These are phyloP conservation scores for Oeneis ivallda DNA, from an alignment of 2,888 invertebrate genomes.

Conservation along the genomic window DNA sequence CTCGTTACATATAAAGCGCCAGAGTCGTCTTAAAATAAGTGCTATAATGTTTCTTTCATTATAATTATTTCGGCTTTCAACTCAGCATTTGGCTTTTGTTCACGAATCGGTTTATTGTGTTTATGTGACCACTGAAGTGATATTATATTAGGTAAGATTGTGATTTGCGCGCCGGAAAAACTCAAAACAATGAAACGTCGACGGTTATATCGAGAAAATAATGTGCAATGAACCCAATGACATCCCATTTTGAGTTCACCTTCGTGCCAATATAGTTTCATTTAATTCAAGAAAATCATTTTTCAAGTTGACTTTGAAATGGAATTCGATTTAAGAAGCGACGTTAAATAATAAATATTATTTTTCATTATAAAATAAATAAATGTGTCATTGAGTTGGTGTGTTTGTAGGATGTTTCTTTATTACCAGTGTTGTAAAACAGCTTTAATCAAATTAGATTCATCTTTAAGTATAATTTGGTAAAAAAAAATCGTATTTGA, in stretches of 20 bases:
- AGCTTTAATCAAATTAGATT: no score
- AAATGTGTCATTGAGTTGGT: neutral
- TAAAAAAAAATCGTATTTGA: neutral
- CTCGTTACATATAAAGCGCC: conserved; percentile 48
- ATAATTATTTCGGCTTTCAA: conserved; percentile 73
- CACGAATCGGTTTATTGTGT: conserved; percentile 65
- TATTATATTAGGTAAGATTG: conserved; percentile 75
- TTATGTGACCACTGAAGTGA: conserved; percentile 72
- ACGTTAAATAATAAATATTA: neutral
- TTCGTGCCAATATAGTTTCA: neutral
- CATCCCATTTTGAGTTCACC: conserved; percentile 51
- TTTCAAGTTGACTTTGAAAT: neutral
- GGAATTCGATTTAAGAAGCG: neutral
- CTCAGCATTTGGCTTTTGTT: conserved; percentile 74
- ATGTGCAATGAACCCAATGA: conserved; percentile 69
- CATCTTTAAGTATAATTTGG: no score
- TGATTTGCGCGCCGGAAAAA: conserved; percentile 74
- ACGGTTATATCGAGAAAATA: conserved; percentile 65
- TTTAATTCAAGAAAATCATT: neutral
- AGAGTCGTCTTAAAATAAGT: conserved; percentile 54
- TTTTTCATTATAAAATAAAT: neutral
- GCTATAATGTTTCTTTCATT: conserved; percentile 59
- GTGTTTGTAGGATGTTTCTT: no score
- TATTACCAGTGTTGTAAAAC: no score
- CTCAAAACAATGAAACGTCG: conserved; percentile 73